Evolutionary conservation across 1,140 invertebrate species (phyloP).

Genomic region (Drepana arcuata): DNA sequence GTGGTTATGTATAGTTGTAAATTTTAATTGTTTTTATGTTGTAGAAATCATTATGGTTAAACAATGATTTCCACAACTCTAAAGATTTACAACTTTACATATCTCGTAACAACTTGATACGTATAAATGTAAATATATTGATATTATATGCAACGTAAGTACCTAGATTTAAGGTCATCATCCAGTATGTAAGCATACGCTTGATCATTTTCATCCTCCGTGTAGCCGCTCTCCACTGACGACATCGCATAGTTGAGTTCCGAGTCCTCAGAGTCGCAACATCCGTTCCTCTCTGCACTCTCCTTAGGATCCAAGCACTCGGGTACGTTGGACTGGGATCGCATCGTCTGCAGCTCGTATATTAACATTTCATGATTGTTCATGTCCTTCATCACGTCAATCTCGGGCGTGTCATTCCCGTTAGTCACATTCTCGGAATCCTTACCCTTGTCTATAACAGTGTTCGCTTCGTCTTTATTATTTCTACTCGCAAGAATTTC

Average conservation of each 20-base stretch:
- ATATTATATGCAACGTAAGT: too few species aligned
- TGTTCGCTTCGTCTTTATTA: conserved; percentile 53
- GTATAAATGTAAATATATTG: too few species aligned
- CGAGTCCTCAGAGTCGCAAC: conserved; percentile 46
- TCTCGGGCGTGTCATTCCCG: conserved; percentile 42
- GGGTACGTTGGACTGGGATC: conserved; percentile 53
- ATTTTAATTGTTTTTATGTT: too few species aligned
- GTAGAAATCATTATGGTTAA: too few species aligned
- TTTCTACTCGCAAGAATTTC: conserved; percentile 69
- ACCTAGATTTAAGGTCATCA: conserved; percentile 64
- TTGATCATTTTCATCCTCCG: conserved; percentile 40
- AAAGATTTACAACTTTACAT: too few species aligned
- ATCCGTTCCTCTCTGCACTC: conserved; percentile 27
- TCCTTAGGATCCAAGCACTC: conserved; percentile 39
- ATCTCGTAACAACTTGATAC: too few species aligned
- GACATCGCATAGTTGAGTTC: conserved; percentile 51
- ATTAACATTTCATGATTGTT: conserved; percentile 75
- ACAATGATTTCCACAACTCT: too few species aligned
- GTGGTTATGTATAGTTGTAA: too few species aligned
- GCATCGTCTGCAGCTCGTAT: conserved; percentile 73
- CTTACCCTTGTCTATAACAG: conserved; percentile 65
- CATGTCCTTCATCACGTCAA: conserved; percentile 69
- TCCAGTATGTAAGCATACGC: conserved; percentile 58
- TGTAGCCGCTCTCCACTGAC: conserved; percentile 43
- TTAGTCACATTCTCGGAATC: conserved; percentile 32